Base-by-base conservation (phyloP, 2,113 vertebrate genomes). In the Nestor notabilis region DNA sequence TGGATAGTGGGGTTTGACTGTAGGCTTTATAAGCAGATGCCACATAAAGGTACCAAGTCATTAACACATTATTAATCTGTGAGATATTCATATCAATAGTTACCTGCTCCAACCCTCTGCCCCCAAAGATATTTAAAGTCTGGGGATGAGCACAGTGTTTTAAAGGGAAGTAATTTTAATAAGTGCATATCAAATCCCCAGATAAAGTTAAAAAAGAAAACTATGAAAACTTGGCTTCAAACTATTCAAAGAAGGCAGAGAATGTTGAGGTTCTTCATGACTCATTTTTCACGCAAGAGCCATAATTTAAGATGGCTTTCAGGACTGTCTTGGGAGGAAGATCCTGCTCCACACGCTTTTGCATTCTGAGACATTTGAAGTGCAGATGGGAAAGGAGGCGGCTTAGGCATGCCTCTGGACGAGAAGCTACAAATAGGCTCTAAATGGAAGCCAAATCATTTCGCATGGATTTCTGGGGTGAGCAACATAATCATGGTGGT, bases 371-470 rank as follows among this genome's bases (percentile, higher is more conserved):
- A 50, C 60, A 43, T 89, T 78, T 91, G 77, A 96, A 89, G 81
- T 89, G 87, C 93, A 89, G 95, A 95, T 84, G 93, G 89, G 64
- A 90, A 91, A 87, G 55, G 81, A 96, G 95, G 87, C 9, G 39
- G 84, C 69, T 94, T 23, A 91, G 83, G 80, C 80, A 12, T 60
- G 83, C 83, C 87, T 91, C 77, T 93, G 95, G 89, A 94, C 4
- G n/a, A 86, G 72, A 66, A 87, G 79, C 83, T 90, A 85, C 95
- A 92, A 89, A 91, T 49, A 52, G 66, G 81, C 55, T 89, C 74
- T 71, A 85, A 93, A 93, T 65, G 71, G 90, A 94, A 94, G 71
- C 24, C 72, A 83, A 93, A 92, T 94, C 7, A 80, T 92, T 93
- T 85, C 79, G 88, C 20, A 53, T 37, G 68, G 44, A 23, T 72